Base-by-base conservation (phyloP, 2,113 vertebrate species). In the Gymnorhina tibicen region DNA sequence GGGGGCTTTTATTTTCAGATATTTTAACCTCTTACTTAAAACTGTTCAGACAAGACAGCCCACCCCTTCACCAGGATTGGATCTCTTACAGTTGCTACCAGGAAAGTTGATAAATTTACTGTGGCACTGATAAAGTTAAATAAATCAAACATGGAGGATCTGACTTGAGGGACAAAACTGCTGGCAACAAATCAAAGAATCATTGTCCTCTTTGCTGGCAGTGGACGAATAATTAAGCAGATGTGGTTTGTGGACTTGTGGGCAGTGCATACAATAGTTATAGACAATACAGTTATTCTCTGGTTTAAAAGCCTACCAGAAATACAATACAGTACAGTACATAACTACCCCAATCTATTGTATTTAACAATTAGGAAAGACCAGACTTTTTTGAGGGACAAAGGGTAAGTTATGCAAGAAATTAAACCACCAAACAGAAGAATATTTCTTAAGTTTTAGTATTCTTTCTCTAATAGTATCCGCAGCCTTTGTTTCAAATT, bases 221-320 rank as follows among this genome's bases (percentile, higher is more conserved):
- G 56, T 89, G 87, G 91, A 93, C 67, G 7, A 97, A 94, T 95
- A 96, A 96, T 95, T 94, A 96, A 95, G 92, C 85, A 93, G 93
- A 95, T 85, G 85, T 90, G 79, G 94, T 66, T 78, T 93, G 95
- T 93, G 81, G 92, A 97, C 62, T 81, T 91, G 92, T 91, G 73
- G 90, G 73, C 90, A 94, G 32, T 92, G 60, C 93, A 88, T 89
- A 73, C 94, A 82, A 89, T 94, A 89, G 83, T 86, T 72, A 68
- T 2, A 93, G 85, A 91, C 89, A 95, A 91, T 93, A 77, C 80
- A 89, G 77, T 94, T 94, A 81, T 88, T 97, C 56, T 97, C 72
- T 75, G 84, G 20, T 58, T 72, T 79, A 89, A 92, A 70, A 70
- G 35, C 84, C 53, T 85, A 70, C 77, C 86, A 92, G 94, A 89